Conservation (phyloP, 1,140 invertebrate species). For the Diachasmimorpha longicaudata region DNA sequence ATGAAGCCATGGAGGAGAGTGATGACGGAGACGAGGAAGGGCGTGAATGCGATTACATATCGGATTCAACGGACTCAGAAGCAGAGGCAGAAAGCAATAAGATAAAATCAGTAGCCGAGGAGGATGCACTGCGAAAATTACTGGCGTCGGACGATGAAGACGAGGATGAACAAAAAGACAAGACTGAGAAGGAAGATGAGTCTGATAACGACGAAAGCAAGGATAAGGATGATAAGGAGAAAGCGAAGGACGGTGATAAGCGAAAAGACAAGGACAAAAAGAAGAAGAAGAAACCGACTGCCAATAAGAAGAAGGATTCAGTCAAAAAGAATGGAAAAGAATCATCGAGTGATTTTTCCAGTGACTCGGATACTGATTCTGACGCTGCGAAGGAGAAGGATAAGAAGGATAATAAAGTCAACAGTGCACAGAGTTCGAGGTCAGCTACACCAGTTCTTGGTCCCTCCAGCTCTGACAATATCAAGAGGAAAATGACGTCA, state of each 20-base stretch:
- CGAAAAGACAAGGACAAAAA: constrained; percentile 57
- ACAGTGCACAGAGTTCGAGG: constrained; percentile 67
- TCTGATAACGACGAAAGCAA: constrained; percentile 70
- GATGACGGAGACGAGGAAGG: constrained; percentile 97
- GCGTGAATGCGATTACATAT: constrained; percentile 86
- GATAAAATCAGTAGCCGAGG: constrained; percentile 86
- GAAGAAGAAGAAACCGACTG: constrained; percentile 52
- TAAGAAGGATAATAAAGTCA: constrained; percentile 48
- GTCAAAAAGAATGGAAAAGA: constrained; percentile 53
- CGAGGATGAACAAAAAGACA: constrained; percentile 75
- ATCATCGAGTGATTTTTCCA: constrained; percentile 76
- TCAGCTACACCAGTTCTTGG: constrained; percentile 65
- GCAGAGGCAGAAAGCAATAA: constrained; percentile 76
- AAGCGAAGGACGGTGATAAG: constrained; percentile 30
- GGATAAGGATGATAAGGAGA: constrained; percentile 69
- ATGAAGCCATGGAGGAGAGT: constrained; percentile 92
- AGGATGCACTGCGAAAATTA: constrained; percentile 85
- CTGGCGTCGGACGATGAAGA: constrained; percentile 90
- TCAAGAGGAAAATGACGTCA: constrained; percentile 60
- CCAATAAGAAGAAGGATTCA: constrained; percentile 44
- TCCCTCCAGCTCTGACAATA: constrained; percentile 27
- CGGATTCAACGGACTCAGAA: constrained; percentile 83
- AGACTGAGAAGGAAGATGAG: constrained; percentile 67
- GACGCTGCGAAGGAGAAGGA: constrained; percentile 66
- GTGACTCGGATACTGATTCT: constrained; percentile 75